A percentile compares a stretch with the other conserved stretches of the same genome.
phyloP scores from a whole-genome alignment of 2,797 vertebrate genomes.

The Catharus ustulatus region DNA sequence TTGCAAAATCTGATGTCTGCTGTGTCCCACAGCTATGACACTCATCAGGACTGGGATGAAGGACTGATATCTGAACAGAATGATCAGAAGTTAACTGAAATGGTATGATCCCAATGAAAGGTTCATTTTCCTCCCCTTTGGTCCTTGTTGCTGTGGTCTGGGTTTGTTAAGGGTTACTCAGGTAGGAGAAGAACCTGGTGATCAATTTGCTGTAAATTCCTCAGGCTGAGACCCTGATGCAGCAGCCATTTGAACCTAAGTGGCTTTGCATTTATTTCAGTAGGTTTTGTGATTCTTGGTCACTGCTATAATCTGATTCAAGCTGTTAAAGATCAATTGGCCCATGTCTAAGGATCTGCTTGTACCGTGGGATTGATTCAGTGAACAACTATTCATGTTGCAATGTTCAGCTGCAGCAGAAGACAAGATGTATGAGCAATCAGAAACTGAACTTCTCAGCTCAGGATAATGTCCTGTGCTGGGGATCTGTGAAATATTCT shows the following conservation, averaged over 20 bases:
- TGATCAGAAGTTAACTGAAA: not conserved
- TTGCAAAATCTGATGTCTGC: fast-evolving
- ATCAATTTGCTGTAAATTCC: not conserved
- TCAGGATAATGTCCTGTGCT: not conserved
- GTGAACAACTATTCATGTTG: not conserved
- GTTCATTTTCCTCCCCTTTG: fast-evolving
- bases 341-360: not conserved
- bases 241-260: not conserved
- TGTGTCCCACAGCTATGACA: not conserved
- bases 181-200: not conserved
- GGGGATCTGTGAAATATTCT: not conserved
- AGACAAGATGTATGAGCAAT: not conserved
- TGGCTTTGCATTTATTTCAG: not conserved
- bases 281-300: not conserved
- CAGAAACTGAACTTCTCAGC: not conserved
- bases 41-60: not conserved
- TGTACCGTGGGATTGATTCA: not conserved
- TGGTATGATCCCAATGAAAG: not conserved
- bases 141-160: not conserved
- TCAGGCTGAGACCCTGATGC: not conserved
- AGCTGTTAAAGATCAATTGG: not conserved
- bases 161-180: fast-evolving
- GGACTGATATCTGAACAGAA: not conserved
- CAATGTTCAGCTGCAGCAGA: not conserved
- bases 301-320: not conserved